phyloP scores from a whole-genome alignment of 2,888 invertebrate species.

The Torymus texanus region DNA sequence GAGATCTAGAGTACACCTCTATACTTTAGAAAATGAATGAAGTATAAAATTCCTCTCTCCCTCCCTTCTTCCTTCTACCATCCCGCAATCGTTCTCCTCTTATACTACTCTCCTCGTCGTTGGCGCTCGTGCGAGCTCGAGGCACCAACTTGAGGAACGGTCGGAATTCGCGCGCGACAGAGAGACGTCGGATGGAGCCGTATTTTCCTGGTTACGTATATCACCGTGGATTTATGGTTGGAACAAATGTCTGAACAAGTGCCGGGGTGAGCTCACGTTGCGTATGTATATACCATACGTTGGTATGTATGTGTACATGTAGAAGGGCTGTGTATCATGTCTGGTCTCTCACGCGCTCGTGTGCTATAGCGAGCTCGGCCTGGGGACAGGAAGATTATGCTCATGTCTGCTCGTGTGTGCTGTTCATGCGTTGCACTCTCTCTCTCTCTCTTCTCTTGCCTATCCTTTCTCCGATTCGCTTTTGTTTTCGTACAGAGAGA shows the following conservation, averaged over 20 bases:
- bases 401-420: background rate
- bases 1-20: too few species aligned
- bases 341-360: constrained; percentile 12
- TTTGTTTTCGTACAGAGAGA: background rate
- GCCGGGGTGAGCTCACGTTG: constrained; percentile 16
- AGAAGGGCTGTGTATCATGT: constrained; percentile 45
- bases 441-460: background rate
- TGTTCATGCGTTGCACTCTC: too few species aligned
- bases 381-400: constrained; percentile 51
- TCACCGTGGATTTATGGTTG: constrained; percentile 55
- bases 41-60: too few species aligned
- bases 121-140: background rate
- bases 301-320: too few species aligned
- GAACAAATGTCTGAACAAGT: constrained; percentile 58
- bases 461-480: background rate
- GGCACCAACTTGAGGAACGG: constrained; percentile 39
- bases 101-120: background rate
- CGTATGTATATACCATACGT: background rate
- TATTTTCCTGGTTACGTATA: constrained; percentile 56
- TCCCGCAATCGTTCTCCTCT: too few species aligned
- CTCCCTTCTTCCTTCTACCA: too few species aligned
- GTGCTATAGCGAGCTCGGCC: background rate
- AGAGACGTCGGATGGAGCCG: constrained; percentile 42
- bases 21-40: too few species aligned
- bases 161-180: constrained; percentile 40